Conservation (phyloP, 2,797 vertebrate genomes). For the Takifugu ocellatus region DNA sequence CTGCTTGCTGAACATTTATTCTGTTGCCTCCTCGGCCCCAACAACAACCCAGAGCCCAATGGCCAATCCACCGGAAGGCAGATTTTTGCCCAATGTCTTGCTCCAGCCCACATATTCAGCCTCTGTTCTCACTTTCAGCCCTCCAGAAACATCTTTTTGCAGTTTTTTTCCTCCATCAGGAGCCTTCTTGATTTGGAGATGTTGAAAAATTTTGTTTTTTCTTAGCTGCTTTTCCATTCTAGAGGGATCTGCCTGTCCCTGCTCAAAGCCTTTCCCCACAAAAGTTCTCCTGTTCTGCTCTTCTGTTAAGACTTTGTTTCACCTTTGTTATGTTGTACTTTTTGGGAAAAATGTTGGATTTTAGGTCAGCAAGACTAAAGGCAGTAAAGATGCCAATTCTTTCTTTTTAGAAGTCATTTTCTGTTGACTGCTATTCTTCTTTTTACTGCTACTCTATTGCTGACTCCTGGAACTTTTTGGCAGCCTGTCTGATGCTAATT, state of each 20-base stretch:
- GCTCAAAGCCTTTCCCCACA: too few relatives aligned
- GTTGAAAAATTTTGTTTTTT: too few relatives aligned
- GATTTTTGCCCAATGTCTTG: constrained; percentile 18
- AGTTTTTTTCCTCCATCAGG: too few relatives aligned
- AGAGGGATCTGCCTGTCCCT: too few relatives aligned
- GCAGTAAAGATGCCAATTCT: constrained; percentile 51
- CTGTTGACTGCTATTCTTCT: not conserved
- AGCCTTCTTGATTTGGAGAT: too few relatives aligned
- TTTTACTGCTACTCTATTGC: constrained; percentile 64
- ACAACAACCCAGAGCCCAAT: constrained; percentile 62
- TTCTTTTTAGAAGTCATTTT: constrained; percentile 53
- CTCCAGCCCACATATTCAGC: constrained; percentile 53
- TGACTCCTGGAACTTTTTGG: constrained; percentile 82
- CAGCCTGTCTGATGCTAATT: constrained; percentile 81
- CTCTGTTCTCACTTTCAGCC: constrained; percentile 46
- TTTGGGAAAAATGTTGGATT: constrained; percentile 7
- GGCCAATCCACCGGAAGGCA: constrained; percentile 62
- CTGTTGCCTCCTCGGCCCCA: constrained; percentile 58
- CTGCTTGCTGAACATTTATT: constrained; percentile 61
- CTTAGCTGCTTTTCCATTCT: too few relatives aligned
- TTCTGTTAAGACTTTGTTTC: not conserved
- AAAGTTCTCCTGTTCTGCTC: constrained; percentile 2
- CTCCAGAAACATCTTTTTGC: constrained; percentile 27
- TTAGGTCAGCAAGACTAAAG: constrained; percentile 33
- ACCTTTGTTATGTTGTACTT: constrained; percentile 21